Evolutionary conservation across 1,140 invertebrate genomes (phyloP), one percentile per base, ranked within the genome.

Genomic region (Melitaea cinxia): DNA sequence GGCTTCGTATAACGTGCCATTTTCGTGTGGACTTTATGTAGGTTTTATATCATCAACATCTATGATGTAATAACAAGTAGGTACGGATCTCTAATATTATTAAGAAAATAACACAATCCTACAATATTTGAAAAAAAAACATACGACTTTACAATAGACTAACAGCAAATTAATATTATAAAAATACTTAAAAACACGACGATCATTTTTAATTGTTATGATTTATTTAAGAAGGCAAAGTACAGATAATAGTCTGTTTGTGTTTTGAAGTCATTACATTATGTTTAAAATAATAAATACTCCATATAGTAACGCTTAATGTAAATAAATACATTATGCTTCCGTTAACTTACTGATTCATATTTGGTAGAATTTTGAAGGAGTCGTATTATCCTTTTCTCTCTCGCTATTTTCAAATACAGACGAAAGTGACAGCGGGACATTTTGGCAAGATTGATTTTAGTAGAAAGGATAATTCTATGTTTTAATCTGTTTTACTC

Each of bases 1-100:
- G 85, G 85, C 77, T 88, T 88, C 83, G 69, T 77, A 64, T 63
- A 75, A 60, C 75, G 81, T 80, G 79, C 78, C 80, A 79, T 86
- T 82, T 79, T 85, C 73, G 71, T 73, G 70, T 82, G 66, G 81
- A 73, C 64, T 61, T 50, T 66, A 65, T 21, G 39, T 61, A 56
- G 56, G 28, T 19, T 55, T 49, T 50, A 42, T 50, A 52, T 33
- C 23, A 65, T 59, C 24, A 39, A 30, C 37, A 54, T 23, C 42
- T 47, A 23, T 47, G 19, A 0, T 23, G 17, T 47, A 23, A 23
- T n/a, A 21, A 23, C 7, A 47, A 17, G 5, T n/a, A n/a, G 1
- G 17, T 42, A 42, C 5, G 10, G 15, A 42, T 7, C 12, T 33
- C 2, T 6, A 33, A 1, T 9, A 33, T 7, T 9, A 9, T 10